A percentile compares a stretch with the other conserved stretches of the same genome.
phyloP scores from a whole-genome alignment of 2,113 vertebrate species.

The Charadrius vociferus region DNA sequence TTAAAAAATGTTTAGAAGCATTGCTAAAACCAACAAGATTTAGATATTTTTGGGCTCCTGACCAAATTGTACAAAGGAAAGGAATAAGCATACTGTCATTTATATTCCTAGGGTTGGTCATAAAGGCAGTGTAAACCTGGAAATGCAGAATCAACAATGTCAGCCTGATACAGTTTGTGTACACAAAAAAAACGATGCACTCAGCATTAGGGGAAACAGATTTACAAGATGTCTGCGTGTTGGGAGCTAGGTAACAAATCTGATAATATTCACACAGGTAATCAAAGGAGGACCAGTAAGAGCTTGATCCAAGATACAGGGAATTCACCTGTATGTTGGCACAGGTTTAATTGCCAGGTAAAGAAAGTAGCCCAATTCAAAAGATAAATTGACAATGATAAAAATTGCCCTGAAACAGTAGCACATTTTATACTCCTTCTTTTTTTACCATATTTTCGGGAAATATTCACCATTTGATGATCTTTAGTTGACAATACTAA shows the following conservation, averaged over 20 bases:
- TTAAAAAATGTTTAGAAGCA: not conserved
- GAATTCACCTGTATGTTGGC: not conserved
- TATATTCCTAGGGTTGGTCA: not conserved
- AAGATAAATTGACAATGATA: not conserved
- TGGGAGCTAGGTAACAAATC: not conserved
- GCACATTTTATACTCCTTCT: not conserved
- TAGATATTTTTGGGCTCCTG: not conserved
- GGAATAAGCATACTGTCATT: not conserved
- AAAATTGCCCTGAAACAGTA: not conserved
- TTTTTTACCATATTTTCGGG: not conserved
- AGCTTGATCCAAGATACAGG: not conserved
- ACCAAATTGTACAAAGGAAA: not conserved
- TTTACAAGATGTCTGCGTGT: not conserved
- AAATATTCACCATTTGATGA: not conserved
- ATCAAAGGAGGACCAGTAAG: not conserved
- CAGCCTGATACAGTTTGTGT: not conserved
- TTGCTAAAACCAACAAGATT: not conserved
- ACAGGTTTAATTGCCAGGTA: not conserved
- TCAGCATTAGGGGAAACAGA: not conserved
- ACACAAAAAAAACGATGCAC: not conserved
- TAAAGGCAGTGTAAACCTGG: not conserved
- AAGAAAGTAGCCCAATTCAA: not conserved
- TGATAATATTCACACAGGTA: not conserved
- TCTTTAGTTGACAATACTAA: not conserved
- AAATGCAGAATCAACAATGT: not conserved